A percentile compares a stretch with the other conserved stretches of the same genome.
phyloP scores from a whole-genome alignment of 2,797 vertebrate species.

The Sebastes trivittatus region DNA sequence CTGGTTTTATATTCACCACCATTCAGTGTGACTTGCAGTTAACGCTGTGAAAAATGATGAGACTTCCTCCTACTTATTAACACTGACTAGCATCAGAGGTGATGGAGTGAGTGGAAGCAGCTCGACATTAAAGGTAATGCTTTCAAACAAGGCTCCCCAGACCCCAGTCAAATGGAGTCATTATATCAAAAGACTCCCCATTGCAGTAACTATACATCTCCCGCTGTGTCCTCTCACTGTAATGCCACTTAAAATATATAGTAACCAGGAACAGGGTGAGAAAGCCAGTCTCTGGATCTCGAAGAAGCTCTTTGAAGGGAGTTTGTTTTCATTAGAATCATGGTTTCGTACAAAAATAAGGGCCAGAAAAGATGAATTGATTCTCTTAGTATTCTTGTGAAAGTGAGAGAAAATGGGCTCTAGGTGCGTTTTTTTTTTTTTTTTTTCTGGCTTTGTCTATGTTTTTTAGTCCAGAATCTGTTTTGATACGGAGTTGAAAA shows the following conservation, averaged over 20 bases:
- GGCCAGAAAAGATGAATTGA: constrained; percentile 20
- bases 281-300: constrained; percentile 3
- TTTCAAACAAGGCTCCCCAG: constrained; percentile 47
- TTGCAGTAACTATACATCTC: constrained; percentile 53
- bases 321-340: constrained; percentile 29
- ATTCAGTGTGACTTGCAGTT: background rate
- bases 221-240: constrained; percentile 15
- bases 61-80: constrained; percentile 36
- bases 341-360: constrained; percentile 16
- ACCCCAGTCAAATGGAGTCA: constrained; percentile 37
- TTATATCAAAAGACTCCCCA: constrained; percentile 48
- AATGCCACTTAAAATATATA: constrained; percentile 46
- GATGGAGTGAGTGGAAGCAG: constrained; percentile 28
- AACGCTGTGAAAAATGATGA: constrained; percentile 16
- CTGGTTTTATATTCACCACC: constrained; percentile 9
- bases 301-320: constrained; percentile 30
- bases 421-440: background rate
- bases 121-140: constrained; percentile 32
- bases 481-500: constrained; percentile 40
- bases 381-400: constrained; percentile 21
- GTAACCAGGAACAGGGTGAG: constrained; percentile 20
- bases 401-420: constrained; percentile 24
- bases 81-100: constrained; percentile 26
- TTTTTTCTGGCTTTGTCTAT: background rate
- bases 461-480: background rate